phyloP scores from a whole-genome alignment of 2,797 vertebrate genomes.

The Todus mexicanus region DNA sequence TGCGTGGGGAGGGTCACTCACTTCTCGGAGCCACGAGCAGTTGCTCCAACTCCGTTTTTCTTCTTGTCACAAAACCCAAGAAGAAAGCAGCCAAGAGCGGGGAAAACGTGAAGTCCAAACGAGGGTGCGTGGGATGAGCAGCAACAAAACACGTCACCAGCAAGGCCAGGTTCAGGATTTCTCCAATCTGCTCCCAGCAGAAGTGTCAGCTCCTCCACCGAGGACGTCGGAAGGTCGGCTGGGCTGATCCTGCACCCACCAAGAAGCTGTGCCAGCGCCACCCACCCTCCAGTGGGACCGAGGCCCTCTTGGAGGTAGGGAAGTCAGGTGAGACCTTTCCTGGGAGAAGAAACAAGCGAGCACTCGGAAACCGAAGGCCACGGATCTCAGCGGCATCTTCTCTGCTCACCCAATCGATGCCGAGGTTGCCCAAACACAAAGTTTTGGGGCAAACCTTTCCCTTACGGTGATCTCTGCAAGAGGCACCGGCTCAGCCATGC shows the following conservation, averaged over 20 bases:
- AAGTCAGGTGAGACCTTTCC: neutral
- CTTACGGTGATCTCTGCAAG: accelerated
- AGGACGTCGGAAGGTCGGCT: neutral
- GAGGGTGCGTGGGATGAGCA: neutral
- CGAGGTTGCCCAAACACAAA: neutral
- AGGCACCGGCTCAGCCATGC: neutral
- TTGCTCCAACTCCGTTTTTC: neutral
- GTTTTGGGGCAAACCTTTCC: neutral
- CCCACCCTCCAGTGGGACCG: accelerated
- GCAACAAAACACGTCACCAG: neutral
- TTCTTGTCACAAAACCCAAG: neutral
- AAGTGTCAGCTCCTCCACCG: neutral
- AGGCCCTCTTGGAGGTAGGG: neutral
- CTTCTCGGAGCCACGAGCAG: neutral
- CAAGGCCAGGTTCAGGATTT: neutral
- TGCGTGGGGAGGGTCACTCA: neutral
- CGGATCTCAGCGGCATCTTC: neutral
- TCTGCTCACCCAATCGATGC: neutral
- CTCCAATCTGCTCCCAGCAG: neutral
- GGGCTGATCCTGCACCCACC: neutral
- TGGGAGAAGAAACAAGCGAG: neutral
- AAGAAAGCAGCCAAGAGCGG: neutral
- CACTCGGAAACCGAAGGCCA: neutral
- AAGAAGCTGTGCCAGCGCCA: neutral
- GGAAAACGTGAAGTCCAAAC: neutral